Evolutionary conservation across 2,797 vertebrate genomes (phyloP).

Genomic region (Phataginus tricuspis): DNA sequence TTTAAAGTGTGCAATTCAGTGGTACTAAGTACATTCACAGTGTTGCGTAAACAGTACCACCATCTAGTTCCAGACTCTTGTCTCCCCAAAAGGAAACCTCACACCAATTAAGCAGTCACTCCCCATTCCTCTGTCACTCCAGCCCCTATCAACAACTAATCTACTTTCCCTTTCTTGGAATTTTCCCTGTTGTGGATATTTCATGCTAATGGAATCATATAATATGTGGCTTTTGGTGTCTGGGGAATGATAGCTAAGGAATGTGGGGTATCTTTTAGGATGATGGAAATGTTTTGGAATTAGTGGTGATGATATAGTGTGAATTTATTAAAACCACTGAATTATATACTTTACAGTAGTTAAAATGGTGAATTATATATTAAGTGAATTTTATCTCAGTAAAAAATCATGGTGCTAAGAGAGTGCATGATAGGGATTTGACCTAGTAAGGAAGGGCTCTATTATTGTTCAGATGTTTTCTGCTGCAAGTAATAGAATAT

Average conservation of each 20-base stretch:
- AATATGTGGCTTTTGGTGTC: neutral
- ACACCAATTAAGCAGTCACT: neutral
- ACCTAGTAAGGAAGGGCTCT: neutral
- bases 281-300: conserved; percentile 21
- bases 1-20: conserved; percentile 13
- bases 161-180: neutral
- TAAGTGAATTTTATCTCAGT: conserved; percentile 31
- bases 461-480: neutral
- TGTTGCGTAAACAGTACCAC: neutral
- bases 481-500: conserved; percentile 18
- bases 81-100: neutral
- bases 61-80: conserved; percentile 39
- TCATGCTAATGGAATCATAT: neutral
- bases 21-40: neutral
- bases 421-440: neutral
- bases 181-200: neutral
- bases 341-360: neutral
- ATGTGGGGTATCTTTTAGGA: neutral
- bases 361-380: conserved; percentile 17
- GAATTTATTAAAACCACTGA: conserved; percentile 5
- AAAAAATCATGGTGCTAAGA: neutral
- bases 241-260: neutral
- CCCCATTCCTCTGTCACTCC: neutral
- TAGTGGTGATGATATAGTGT: neutral
- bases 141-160: neutral